Conservation (phyloP, 1,140 invertebrate species). For the Paraescarpia echinospica region DNA sequence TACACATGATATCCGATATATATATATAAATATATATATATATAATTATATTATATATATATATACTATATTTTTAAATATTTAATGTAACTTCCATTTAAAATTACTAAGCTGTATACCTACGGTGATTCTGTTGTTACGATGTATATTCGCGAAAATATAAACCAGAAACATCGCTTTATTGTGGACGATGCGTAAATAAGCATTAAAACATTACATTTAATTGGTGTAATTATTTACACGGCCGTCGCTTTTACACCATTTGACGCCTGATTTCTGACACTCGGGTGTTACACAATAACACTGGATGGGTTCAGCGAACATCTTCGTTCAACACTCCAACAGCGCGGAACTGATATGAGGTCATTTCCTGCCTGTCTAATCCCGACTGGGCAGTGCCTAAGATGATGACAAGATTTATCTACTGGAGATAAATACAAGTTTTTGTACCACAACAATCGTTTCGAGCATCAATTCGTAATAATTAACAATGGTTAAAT, state of each 20-base stretch:
- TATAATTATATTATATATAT: too few relatives aligned
- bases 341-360: too few relatives aligned
- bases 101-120: too few relatives aligned
- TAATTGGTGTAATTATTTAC: neutral
- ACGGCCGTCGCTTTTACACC: neutral
- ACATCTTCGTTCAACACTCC: too few relatives aligned
- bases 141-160: neutral
- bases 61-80: too few relatives aligned
- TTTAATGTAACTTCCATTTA: too few relatives aligned
- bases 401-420: neutral
- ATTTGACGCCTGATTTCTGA: neutral
- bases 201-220: neutral
- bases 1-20: neutral
- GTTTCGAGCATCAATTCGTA: neutral
- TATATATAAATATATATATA: too few relatives aligned
- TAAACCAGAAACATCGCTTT: neutral
- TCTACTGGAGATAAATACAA: neutral
- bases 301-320: neutral
- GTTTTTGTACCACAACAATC: neutral
- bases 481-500: neutral
- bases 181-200: neutral
- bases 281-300: neutral
- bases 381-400: neutral
- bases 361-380: neutral
- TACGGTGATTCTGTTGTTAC: neutral